These are phyloP conservation scores for Neopelma chrysocephalum DNA, from an alignment of 2,797 vertebrate genomes.

Conservation along the genomic window DNA sequence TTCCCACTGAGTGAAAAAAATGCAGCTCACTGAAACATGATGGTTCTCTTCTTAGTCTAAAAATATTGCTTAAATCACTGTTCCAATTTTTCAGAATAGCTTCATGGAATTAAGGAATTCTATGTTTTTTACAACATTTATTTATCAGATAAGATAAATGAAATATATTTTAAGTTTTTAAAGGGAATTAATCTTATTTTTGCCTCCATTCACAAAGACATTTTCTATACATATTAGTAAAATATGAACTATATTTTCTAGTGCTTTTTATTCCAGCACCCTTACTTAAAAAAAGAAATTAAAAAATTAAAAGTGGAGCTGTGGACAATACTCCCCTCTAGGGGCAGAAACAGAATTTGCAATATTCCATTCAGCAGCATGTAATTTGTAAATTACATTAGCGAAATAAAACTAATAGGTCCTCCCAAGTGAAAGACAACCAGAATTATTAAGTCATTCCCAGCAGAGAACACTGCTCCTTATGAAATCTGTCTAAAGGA, in stretches of 20 bases:
- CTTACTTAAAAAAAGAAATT: neutral
- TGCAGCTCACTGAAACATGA: neutral
- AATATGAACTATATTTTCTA: neutral
- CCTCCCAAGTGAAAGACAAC: neutral
- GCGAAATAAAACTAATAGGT: neutral
- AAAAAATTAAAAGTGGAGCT: neutral
- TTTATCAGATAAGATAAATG: neutral
- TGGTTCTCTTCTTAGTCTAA: neutral
- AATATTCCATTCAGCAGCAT: neutral
- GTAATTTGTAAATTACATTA: neutral
- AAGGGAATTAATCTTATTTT: neutral
- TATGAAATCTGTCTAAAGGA: neutral
- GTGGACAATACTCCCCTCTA: conserved; percentile 57
- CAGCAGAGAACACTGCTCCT: neutral
- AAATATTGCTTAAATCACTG: neutral
- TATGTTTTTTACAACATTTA: neutral
- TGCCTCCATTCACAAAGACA: neutral
- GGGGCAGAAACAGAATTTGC: conserved; percentile 32
- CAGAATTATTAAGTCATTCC: neutral
- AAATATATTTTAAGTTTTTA: neutral
- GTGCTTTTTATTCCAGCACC: neutral
- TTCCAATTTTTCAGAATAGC: neutral
- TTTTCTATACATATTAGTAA: neutral
- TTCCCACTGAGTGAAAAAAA: neutral
- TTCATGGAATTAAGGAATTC: neutral